Evolutionary conservation across 2,113 vertebrate species (phyloP), one percentile per base, ranked within the genome.

Genomic region (Butastur rufipennis): DNA sequence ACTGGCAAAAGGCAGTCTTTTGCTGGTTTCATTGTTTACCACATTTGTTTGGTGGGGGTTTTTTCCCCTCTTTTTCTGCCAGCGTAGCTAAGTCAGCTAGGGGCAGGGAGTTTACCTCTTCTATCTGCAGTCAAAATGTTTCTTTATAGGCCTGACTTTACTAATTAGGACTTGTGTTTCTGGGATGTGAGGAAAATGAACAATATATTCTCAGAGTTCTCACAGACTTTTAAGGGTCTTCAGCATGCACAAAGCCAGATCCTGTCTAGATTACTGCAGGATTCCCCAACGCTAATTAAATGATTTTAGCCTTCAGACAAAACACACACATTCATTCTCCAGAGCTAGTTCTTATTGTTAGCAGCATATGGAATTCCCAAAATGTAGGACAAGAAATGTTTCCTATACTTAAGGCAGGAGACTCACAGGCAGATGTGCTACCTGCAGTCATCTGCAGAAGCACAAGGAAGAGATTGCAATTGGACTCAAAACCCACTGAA

Each of bases 1-100:
- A 82, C 93, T 93, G 95, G 96, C 93, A 95, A 95, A 91, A 95
- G 81, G 48, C 73, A 94, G 66, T 21, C 62, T 75, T 93, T 85
- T 87, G 21, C 81, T 85, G 77, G 66, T 75, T 93, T 85, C 23
- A 21, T 79, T 94, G 78, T 87, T 95, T 91, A 85, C 48, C 52
- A 29, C 13, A 7, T 79, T 96, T 89, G 38, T 63, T 79, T 81
- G 65, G 26, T 42, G 48, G 13, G 15, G 0, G 0, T 43, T 36
- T 0, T 0, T 0, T 0, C 9, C 15, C 2, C 5, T 1, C 2
- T 4, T 6, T n/a, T 86, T 89, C 72, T 61, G 4, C 53, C 63
- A 78, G 34, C 15, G 17, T 17, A 86, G 40, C 16, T 78, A 88
- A 77, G 20, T 70, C 2, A 3, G 17, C 36, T 63, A 48, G 26